Conservation (phyloP, 2,888 invertebrate species). For the Cephalotes varians region DNA sequence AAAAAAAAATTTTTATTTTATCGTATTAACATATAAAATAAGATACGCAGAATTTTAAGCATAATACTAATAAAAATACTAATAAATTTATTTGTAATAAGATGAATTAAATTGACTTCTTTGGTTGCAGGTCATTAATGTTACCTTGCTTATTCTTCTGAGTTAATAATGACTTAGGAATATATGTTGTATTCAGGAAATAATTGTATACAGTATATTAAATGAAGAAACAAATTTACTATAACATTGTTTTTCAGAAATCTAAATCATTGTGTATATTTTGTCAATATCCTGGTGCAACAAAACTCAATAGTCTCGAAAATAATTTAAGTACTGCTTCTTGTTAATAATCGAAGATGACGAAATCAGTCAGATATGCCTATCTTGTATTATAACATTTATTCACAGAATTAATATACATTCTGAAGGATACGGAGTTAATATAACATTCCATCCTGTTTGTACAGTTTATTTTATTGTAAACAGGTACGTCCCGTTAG, state of each 20-base stretch:
- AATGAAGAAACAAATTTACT: constrained; percentile 50
- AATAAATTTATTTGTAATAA: constrained; percentile 46
- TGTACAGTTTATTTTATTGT: constrained; percentile 77
- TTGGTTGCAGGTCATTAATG: constrained; percentile 33
- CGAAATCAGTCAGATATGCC: constrained; percentile 60
- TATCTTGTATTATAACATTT: constrained; percentile 71
- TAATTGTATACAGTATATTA: constrained; percentile 64
- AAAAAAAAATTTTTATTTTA: constrained; percentile 15
- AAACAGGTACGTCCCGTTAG: constrained; percentile 76
- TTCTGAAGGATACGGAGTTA: constrained; percentile 67
- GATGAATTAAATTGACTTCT: constrained; percentile 41
- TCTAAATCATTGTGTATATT: constrained; percentile 64
- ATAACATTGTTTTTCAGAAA: constrained; percentile 58
- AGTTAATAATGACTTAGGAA: constrained; percentile 38
- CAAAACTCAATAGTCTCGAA: constrained; percentile 59
- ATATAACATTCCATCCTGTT: constrained; percentile 77
- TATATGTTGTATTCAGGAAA: constrained; percentile 55
- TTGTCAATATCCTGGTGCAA: constrained; percentile 64
- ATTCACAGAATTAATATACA: constrained; percentile 65
- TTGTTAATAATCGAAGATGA: constrained; percentile 58
- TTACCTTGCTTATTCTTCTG: constrained; percentile 67
- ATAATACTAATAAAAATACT: neutral
- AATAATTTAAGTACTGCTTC: constrained; percentile 55
- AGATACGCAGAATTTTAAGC: constrained; percentile 11
- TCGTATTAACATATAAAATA: constrained; percentile 6